Base-by-base conservation (phyloP, 2,797 vertebrate species). In the Sciaenops ocellatus region DNA sequence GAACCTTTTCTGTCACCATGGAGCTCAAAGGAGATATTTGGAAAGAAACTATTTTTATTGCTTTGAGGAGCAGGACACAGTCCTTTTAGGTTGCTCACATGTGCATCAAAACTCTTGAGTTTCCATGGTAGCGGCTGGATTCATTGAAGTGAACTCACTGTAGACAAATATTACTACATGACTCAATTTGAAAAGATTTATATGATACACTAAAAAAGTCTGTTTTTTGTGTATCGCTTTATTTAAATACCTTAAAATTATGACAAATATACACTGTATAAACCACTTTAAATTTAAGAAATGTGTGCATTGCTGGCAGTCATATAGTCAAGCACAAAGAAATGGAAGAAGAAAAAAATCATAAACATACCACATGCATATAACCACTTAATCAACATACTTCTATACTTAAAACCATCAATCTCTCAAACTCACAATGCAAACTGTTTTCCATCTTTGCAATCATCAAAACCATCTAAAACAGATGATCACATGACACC, bases 181-280 rank as follows among this genome's bases (percentile, higher is more conserved):
- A 41, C 7, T 55, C 4, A 22, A n/a, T n/a, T 57, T 46, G 1
- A 34, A 52, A 24, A 41, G 54, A 72, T 60, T 28, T 18, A 46
- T 10, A 26, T 38, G 15, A 73, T 8, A n/a, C 16, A 66, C 16
- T 46, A 1, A 57, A 42, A 47, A 52, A 18, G 30, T 44, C 2
- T 15, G 17, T 17, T 79, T 30, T 54, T 61, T 12, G 71, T 17
- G 34, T 24, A 73, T 61, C 13, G 8, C 22, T 91, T 90, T 92
- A 91, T 90, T 93, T 85, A 85, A 89, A 90, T 88, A 87, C 60
- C 15, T 74, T 60, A 48, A 67, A 74, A 79, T 83, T 17, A 55
- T 81, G 65, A 79, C 87, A 87, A 85, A 76, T 13, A 73, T 16
- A 73, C 18, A 80, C 22, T 51, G 50, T 79, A 73, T 66, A 66